A percentile compares a stretch with the other conserved stretches of the same genome.
Conservation (phyloP, 2,113 vertebrate species). For the Cynocephalus volans region DNA sequence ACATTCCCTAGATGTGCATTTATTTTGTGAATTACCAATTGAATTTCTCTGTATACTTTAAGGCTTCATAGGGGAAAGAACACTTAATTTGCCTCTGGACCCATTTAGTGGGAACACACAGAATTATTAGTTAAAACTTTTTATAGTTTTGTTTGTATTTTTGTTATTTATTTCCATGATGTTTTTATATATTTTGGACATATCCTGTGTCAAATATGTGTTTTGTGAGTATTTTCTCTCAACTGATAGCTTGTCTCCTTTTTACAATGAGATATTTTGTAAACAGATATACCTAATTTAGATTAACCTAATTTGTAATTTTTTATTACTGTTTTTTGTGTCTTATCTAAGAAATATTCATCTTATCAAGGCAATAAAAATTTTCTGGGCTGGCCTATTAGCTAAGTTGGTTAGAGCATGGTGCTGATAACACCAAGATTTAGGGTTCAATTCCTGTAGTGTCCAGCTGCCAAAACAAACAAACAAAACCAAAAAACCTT, state of each 20-base stretch:
- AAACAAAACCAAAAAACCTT: neutral
- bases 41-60: neutral
- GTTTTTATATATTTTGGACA: neutral
- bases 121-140: neutral
- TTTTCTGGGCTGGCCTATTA: no score
- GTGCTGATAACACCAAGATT: no score
- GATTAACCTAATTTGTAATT: neutral
- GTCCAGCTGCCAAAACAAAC: no score
- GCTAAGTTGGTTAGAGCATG: no score
- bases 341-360: neutral
- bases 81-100: neutral
- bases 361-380: neutral
- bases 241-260: neutral
- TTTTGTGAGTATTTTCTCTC: neutral
- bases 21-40: neutral
- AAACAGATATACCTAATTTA: neutral
- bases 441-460: no score
- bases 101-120: neutral
- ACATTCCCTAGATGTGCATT: neutral
- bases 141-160: neutral
- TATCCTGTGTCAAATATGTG: neutral
- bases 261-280: neutral
- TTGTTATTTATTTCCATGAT: neutral
- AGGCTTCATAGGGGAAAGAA: neutral
- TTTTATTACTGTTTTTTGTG: neutral